phyloP scores from a whole-genome alignment of 2,797 vertebrate genomes.

The Peromyscus aztecus region DNA sequence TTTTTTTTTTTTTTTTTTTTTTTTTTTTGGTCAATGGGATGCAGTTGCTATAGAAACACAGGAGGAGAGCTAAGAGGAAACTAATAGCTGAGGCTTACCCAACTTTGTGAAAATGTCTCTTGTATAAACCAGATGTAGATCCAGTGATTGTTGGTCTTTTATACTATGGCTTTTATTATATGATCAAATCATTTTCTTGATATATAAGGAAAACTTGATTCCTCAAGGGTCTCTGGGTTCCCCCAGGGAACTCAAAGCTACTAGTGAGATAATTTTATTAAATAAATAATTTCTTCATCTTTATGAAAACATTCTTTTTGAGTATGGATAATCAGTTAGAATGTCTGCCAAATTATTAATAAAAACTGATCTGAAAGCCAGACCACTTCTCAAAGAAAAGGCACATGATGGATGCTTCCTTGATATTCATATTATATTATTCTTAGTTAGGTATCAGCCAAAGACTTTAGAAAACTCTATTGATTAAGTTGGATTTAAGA shows the following conservation, averaged over 20 bases:
- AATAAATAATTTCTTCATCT: background rate
- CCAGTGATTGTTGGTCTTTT: background rate
- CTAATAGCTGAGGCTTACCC: background rate
- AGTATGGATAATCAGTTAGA: too few species aligned
- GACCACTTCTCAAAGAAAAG: too few species aligned
- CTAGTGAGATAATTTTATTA: constrained; percentile 14
- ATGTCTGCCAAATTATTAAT: too few species aligned
- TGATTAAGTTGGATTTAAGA: background rate
- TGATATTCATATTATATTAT: background rate
- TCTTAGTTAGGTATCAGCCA: background rate
- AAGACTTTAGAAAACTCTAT: background rate
- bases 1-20: background rate
- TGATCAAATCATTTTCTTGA: background rate
- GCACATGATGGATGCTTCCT: background rate
- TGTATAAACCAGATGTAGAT: constrained; percentile 13
- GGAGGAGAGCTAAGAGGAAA: background rate
- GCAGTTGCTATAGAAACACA: background rate
- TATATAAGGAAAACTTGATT: background rate
- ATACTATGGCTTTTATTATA: background rate
- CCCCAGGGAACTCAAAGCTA: background rate
- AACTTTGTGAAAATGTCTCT: background rate
- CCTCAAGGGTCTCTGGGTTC: background rate
- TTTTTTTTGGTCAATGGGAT: background rate
- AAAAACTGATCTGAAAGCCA: too few species aligned
- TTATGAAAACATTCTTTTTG: background rate